Base-by-base conservation (phyloP, 2,113 vertebrate species). In the Perca fluviatilis region DNA sequence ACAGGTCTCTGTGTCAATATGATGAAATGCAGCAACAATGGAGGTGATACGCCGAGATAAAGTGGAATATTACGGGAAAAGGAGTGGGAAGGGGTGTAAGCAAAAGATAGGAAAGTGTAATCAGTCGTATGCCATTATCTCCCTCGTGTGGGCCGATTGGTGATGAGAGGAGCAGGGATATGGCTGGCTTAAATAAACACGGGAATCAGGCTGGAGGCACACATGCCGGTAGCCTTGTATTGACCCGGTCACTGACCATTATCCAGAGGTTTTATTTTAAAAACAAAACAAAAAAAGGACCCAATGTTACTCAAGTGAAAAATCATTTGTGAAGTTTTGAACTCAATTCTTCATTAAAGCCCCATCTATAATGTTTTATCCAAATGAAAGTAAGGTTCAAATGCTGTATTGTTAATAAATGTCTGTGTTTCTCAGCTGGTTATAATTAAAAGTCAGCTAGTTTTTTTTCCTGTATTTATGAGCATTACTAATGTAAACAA, bases 101-200 rank as follows among this genome's bases (percentile, higher is more conserved):
- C 51, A 76, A 72, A 79, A 83, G 84, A 92, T 57, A 70, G 85
- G 73, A 91, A 90, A 87, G 72, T 68, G 68, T 77, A 91, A 93
- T 94, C 94, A 93, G 86, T 70, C 14, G 66, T 69, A 54, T 23
- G n/a, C 33, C 18, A 50, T 89, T 92, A 92, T 93, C 92, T 68
- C 33, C 46, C 58, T 89, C 40, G 47, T 81, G 86, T 56, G 60
- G 68, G 74, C 57, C 73, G 83, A 88, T 87, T 77, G 77, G 88
- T 80, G 89, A 92, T 91, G 94, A 95, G 89, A 89, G 89, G 85
- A 82, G 83, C 82, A 69, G 76, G 83, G 84, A 90, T 85, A 90
- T n/a, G 73, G 75, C 72, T 19, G 77, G 58, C 56, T 89, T 87
- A 92, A 88, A 89, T 85, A 94, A 95, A 94, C 89, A 93, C 10